These are phyloP conservation scores for Spisula solida DNA, from an alignment of 2,888 invertebrate genomes.

Conservation along the genomic window DNA sequence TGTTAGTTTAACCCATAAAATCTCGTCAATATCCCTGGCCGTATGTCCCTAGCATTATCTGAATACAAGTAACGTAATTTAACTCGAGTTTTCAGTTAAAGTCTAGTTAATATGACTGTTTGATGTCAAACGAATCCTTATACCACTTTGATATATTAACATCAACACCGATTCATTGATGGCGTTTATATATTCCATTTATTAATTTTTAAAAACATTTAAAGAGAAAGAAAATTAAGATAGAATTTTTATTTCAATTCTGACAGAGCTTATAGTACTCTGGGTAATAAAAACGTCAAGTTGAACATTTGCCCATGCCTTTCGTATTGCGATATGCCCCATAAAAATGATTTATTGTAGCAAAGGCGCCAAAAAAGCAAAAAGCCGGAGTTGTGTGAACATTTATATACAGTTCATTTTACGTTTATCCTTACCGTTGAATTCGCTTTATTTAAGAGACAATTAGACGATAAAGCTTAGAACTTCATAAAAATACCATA, in stretches of 20 bases:
- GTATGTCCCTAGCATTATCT: background rate
- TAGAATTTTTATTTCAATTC: slow-evolving; percentile 68
- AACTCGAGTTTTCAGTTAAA: background rate
- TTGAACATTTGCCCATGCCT: slow-evolving; percentile 67
- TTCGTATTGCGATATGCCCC: slow-evolving; percentile 69
- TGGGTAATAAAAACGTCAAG: slow-evolving; percentile 70
- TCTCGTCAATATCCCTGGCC: slow-evolving; percentile 29
- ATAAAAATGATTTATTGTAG: slow-evolving; percentile 73
- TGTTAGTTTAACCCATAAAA: slow-evolving; percentile 45
- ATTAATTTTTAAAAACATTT: slow-evolving; percentile 50
- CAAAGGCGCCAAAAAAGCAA: slow-evolving; percentile 66
- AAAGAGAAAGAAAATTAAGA: slow-evolving; percentile 63
- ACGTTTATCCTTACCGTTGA: slow-evolving; percentile 38
- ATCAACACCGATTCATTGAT: slow-evolving; percentile 29
- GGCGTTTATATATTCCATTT: slow-evolving; percentile 33
- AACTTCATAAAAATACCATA: slow-evolving; percentile 53
- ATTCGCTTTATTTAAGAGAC: slow-evolving; percentile 45
- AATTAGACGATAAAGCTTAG: slow-evolving; percentile 46
- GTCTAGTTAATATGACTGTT: background rate
- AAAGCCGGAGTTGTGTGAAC: slow-evolving; percentile 47
- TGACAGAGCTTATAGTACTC: slow-evolving; percentile 68
- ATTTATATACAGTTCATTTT: slow-evolving; percentile 51
- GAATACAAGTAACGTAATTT: background rate
- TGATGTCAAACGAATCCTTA: background rate
- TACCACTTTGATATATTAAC: slow-evolving; percentile 19